Percentiles rank a stretch among this genome's conserved stretches.
Conservation (phyloP, 2,888 invertebrate species). For the Platynereis dumerilii region DNA sequence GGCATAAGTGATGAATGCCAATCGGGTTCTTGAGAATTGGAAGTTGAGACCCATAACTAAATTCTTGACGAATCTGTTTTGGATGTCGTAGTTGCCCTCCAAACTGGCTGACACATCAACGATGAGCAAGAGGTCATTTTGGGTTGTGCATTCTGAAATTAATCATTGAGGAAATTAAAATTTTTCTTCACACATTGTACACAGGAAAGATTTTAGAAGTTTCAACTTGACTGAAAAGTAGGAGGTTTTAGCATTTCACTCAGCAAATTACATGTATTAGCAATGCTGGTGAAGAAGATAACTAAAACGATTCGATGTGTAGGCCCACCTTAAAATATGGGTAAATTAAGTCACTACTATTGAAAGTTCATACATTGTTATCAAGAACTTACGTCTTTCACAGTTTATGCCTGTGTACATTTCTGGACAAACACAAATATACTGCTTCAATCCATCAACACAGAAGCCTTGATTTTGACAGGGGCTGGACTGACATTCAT, state of each 20-base stretch:
- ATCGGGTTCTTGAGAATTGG: slow-evolving; percentile 26
- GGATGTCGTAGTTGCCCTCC: slow-evolving; percentile 29
- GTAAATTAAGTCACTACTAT: neutral
- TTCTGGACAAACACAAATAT: slow-evolving; percentile 30
- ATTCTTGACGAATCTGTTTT: slow-evolving; percentile 29
- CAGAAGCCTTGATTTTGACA: slow-evolving; percentile 55
- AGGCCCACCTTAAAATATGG: no score
- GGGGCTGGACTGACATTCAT: slow-evolving; percentile 48
- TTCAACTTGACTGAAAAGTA: no score
- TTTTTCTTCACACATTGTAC: no score
- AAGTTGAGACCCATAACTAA: slow-evolving; percentile 36
- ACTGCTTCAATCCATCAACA: slow-evolving; percentile 48
- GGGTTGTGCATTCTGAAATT: slow-evolving; percentile 21
- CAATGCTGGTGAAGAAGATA: no score
- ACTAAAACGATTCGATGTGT: no score
- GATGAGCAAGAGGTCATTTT: slow-evolving; percentile 32
- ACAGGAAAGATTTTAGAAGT: no score
- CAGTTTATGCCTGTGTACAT: slow-evolving; percentile 32
- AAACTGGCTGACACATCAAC: slow-evolving; percentile 36
- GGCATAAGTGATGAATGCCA: slow-evolving; percentile 34
- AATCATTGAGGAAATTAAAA: no score
- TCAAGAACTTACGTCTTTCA: slow-evolving; percentile 23
- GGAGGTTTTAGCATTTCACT: no score
- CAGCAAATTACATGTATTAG: no score
- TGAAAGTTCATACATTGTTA: neutral